Evolutionary conservation across 2,888 invertebrate species (phyloP), one percentile per base, ranked within the genome.

Genomic region (Caenorhabditis doughertyi): DNA sequence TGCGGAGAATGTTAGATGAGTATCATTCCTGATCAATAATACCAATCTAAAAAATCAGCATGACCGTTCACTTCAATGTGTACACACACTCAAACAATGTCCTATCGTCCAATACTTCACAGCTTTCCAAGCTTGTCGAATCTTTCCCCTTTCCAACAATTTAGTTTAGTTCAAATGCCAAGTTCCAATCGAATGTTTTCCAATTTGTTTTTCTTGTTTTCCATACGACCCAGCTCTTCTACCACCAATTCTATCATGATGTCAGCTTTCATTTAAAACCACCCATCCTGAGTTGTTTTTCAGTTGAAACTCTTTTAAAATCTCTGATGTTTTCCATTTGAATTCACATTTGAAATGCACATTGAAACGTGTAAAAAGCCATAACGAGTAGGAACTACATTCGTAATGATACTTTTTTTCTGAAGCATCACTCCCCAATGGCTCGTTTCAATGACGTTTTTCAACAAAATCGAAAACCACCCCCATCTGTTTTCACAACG

Each of bases 291-390:
- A 51, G 11, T 60, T 56, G 44, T 68, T 77, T 68, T 68, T 58
- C 44, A 68, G 53, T 23, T 70, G 27, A 62, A 55, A 62, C 58
- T 35, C 58, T 11, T 44, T 55, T 25, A 44, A 77, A 77, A 67
- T 60, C 58, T 77, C 68, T 62, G 53, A 60, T 77, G 68, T 53
- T 62, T 68, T 74, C 53, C 68, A 25, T 70, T 27, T 18, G 62
- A 77, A 62, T 68, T 58, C 65, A 49, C 68, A 70, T 77, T 77
- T 47, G 62, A 62, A 67, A 68, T 68, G 68, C 68, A 42, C 77
- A 70, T 77, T 53, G 47, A 77, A 68, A 77, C 60, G 60, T 77
- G 77, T 77, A 77, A 77, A 77, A 77, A 77, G 77, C 60, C 62
- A 77, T 77, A 60, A 68, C 76, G 67, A 67, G 39, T 62, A 60